Percentiles rank a stretch among this genome's conserved stretches.
phyloP scores from a whole-genome alignment of 1,140 invertebrate species.

The Agrypnia vestita region DNA sequence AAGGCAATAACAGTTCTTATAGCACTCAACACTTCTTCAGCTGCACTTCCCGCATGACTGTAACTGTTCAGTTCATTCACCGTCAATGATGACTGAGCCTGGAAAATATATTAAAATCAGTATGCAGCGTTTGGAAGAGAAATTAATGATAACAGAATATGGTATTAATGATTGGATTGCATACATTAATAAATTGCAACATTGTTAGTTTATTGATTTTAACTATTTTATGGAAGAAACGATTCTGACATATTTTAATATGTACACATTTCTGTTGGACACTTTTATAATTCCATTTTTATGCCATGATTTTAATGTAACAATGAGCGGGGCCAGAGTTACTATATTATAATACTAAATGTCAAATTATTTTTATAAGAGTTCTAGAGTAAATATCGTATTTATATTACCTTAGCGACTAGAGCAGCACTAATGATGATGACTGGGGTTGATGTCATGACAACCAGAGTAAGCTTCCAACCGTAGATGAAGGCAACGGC shows the following conservation, averaged over 20 bases:
- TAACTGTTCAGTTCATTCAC: conserved; percentile 81
- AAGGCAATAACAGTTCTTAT: conserved; percentile 87
- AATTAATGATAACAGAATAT: too few relatives aligned
- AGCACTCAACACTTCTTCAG: conserved; percentile 84
- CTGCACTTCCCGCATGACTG: conserved; percentile 82
- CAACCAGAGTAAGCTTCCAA: conserved; percentile 88
- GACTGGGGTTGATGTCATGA: conserved; percentile 70
- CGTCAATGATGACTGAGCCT: conserved; percentile 76
- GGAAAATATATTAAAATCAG: background rate
- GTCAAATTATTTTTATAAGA: background rate
- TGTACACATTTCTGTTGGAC: too few relatives aligned
- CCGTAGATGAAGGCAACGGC: conserved; percentile 82
- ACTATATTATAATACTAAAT: too few relatives aligned
- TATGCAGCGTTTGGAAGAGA: too few relatives aligned
- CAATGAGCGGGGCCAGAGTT: too few relatives aligned
- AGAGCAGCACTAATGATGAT: conserved; percentile 64
- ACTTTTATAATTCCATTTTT: too few relatives aligned
- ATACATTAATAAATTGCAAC: too few relatives aligned
- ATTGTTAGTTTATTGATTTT: too few relatives aligned
- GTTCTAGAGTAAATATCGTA: background rate
- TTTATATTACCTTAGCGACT: conserved; percentile 66
- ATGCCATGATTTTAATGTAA: too few relatives aligned
- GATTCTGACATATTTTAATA: too few relatives aligned
- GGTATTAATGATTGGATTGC: too few relatives aligned
- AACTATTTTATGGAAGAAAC: too few relatives aligned